These are phyloP conservation scores for Heliothis subflexa DNA, from an alignment of 1,140 invertebrate genomes.

Conservation along the genomic window DNA sequence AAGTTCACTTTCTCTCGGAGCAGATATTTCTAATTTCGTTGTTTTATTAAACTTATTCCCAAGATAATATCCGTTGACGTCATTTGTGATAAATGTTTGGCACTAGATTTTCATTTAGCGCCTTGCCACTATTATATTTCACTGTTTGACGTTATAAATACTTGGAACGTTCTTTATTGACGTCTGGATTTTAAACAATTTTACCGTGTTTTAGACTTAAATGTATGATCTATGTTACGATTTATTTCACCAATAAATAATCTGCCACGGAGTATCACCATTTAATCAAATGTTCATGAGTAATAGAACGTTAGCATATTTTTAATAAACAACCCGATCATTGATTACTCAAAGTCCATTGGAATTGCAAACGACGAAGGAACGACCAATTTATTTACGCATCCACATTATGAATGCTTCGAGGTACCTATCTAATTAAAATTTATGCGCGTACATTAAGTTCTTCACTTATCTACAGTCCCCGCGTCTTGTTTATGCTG, in stretches of 20 bases:
- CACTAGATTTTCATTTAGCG: constrained; percentile 16
- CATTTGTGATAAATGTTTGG: constrained; percentile 34
- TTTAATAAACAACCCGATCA: constrained; percentile 38
- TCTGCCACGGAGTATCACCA: not conserved
- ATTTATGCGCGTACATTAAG: constrained; percentile 58
- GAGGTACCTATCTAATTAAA: constrained; percentile 57
- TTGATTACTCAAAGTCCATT: constrained; percentile 43
- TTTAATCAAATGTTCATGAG: constrained; percentile 29
- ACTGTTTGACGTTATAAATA: constrained; percentile 8
- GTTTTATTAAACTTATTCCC: not conserved
- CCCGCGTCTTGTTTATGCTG: constrained; percentile 49
- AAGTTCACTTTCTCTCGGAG: not conserved
- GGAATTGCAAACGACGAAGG: constrained; percentile 46
- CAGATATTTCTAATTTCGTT: not conserved
- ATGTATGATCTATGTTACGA: not conserved
- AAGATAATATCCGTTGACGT: constrained; percentile 20
- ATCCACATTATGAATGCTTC: constrained; percentile 53
- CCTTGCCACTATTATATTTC: constrained; percentile 6
- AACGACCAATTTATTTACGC: constrained; percentile 52
- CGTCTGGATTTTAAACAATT: not conserved
- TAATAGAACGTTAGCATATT: constrained; percentile 25
- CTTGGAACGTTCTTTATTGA: not conserved
- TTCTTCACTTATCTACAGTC: constrained; percentile 53
- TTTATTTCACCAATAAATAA: not conserved
- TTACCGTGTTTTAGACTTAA: not conserved